phyloP scores from a whole-genome alignment of 2,888 invertebrate species.

The Tribolium freemani region DNA sequence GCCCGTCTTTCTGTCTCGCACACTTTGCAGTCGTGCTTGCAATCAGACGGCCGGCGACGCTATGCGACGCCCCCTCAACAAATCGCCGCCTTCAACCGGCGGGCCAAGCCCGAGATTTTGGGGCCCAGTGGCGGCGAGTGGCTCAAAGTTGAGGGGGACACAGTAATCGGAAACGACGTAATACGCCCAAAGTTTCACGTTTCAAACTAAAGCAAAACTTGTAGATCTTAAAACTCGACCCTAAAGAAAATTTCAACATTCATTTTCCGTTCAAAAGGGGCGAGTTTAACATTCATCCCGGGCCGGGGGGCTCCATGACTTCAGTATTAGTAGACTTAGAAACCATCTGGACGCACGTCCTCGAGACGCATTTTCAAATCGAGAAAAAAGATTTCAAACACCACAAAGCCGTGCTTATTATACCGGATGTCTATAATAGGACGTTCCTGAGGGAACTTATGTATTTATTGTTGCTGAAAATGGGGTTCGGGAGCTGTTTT shows the following conservation, averaged over 20 bases:
- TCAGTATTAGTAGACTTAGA: slow-evolving; percentile 88
- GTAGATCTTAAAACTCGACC: slow-evolving; percentile 77
- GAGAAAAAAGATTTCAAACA: slow-evolving; percentile 77
- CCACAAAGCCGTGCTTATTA: slow-evolving; percentile 88
- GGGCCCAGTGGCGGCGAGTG: slow-evolving; percentile 74
- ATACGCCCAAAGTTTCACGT: background rate
- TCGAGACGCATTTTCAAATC: slow-evolving; percentile 84
- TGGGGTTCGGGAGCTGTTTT: slow-evolving; percentile 90
- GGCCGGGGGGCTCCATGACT: slow-evolving; percentile 88
- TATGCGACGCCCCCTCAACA: slow-evolving; percentile 92
- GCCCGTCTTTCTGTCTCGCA: slow-evolving; percentile 86
- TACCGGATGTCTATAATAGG: slow-evolving; percentile 92
- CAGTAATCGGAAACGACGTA: slow-evolving; percentile 84
- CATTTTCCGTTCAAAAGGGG: slow-evolving; percentile 93
- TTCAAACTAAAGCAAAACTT: background rate
- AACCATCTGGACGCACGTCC: slow-evolving; percentile 88
- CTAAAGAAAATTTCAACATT: slow-evolving; percentile 82
- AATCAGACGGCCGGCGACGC: slow-evolving; percentile 82
- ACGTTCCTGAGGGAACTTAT: slow-evolving; percentile 88
- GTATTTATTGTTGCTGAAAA: slow-evolving; percentile 81
- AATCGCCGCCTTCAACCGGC: slow-evolving; percentile 88
- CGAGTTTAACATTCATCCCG: slow-evolving; percentile 87
- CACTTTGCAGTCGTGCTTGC: slow-evolving; percentile 87
- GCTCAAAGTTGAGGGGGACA: slow-evolving; percentile 76
- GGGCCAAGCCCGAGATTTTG: slow-evolving; percentile 79